Conservation (phyloP, 2,888 invertebrate genomes). For the Pseudolycoriella hygida region DNA sequence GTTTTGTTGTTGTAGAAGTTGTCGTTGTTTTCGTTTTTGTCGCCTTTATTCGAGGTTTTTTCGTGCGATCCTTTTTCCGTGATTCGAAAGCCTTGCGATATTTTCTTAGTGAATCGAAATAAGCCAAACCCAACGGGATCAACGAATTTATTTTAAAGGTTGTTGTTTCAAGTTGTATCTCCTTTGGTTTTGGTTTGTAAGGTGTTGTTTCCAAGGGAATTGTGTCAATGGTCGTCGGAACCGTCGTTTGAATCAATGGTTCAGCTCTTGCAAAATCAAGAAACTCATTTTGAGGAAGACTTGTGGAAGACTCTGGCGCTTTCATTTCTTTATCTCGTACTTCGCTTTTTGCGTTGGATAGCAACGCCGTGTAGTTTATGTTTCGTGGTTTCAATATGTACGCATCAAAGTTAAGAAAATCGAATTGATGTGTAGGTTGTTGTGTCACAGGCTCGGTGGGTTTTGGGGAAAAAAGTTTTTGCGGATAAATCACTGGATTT, state of each 20-base stretch:
- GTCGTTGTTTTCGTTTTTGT: too few species aligned
- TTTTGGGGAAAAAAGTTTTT: too few species aligned
- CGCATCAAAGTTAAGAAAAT: slow-evolving; percentile 2
- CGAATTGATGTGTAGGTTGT: background rate
- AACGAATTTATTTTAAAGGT: background rate
- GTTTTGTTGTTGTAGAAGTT: too few species aligned
- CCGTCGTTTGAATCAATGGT: background rate
- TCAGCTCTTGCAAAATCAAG: background rate
- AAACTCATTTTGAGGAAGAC: too few species aligned
- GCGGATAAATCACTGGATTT: background rate
- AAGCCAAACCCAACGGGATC: background rate
- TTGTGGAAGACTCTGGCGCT: background rate
- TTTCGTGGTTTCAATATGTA: background rate
- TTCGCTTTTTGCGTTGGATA: background rate
- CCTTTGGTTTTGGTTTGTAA: too few species aligned
- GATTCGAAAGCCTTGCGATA: too few species aligned
- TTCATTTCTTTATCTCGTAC: background rate
- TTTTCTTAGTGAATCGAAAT: background rate
- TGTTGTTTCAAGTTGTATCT: too few species aligned
- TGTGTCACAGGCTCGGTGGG: background rate
- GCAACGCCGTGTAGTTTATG: background rate
- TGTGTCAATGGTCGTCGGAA: too few species aligned
- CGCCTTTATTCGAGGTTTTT: too few species aligned
- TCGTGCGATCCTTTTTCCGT: too few species aligned
- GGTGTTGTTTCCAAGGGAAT: too few species aligned